Percentiles rank a stretch among this genome's conserved stretches.
These are phyloP conservation scores for Ceratina japonica DNA, from an alignment of 1,140 invertebrate species.

Conservation along the genomic window DNA sequence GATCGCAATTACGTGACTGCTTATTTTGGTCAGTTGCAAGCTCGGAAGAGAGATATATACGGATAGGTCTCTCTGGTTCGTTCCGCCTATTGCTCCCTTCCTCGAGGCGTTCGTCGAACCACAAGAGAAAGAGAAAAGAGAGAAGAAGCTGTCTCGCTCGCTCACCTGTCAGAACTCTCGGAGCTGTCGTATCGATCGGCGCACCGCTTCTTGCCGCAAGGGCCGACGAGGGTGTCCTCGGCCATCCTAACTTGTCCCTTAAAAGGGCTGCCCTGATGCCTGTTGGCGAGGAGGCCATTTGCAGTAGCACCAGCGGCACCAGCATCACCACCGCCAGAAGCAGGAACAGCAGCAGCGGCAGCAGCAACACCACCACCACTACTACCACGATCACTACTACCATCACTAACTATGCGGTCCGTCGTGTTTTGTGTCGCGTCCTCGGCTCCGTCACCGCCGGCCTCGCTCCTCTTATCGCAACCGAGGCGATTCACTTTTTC, in stretches of 20 bases:
- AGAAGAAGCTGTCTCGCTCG: constrained; percentile 47
- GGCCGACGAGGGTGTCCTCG: constrained; percentile 70
- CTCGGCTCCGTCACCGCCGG: constrained; percentile 4
- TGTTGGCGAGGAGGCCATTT: constrained; percentile 49
- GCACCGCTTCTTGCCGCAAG: constrained; percentile 89
- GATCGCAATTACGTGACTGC: no score
- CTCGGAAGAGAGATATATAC: not conserved
- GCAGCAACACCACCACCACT: constrained; percentile 29
- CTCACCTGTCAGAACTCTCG: constrained; percentile 93
- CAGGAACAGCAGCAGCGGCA: constrained; percentile 42
- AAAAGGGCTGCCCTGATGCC: constrained; percentile 64
- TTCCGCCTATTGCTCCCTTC: constrained; percentile 8
- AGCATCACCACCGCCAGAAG: constrained; percentile 33
- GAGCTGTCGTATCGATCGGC: constrained; percentile 93
- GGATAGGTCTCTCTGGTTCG: not conserved
- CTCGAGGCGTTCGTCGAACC: constrained; percentile 25
- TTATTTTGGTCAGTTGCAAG: no score
- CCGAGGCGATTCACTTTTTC: constrained; percentile 34
- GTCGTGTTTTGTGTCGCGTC: constrained; percentile 32
- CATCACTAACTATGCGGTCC: constrained; percentile 32
- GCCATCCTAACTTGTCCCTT: constrained; percentile 72
- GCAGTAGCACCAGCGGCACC: constrained; percentile 42
- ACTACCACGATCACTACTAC: constrained; percentile 29
- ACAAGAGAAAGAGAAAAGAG: constrained; percentile 3
- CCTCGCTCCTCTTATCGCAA: constrained; percentile 20